Percentiles rank a stretch among this genome's conserved stretches.
These are phyloP conservation scores for Dione vanillae DNA, from an alignment of 2,888 invertebrate genomes.

Conservation along the genomic window DNA sequence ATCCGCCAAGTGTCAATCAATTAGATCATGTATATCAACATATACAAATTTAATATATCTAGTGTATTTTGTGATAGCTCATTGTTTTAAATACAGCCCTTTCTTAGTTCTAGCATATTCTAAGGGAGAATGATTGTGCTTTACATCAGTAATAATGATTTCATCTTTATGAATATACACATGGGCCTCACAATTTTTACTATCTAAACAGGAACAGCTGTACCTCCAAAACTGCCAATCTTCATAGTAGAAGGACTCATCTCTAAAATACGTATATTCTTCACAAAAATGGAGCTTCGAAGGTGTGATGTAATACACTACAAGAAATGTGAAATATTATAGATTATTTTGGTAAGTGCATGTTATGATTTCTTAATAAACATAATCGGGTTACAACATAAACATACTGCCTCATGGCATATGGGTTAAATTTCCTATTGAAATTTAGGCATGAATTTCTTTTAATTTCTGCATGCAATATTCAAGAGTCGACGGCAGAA, in stretches of 20 bases:
- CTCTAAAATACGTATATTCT: slow-evolving; percentile 51
- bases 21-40: neutral
- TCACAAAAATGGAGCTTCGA: slow-evolving; percentile 50
- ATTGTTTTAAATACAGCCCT: slow-evolving; percentile 35
- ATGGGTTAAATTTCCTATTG: too few relatives aligned
- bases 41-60: too few relatives aligned
- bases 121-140: slow-evolving; percentile 53
- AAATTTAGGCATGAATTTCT: too few relatives aligned
- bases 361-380: neutral
- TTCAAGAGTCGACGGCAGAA: too few relatives aligned
- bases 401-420: too few relatives aligned
- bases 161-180: slow-evolving; percentile 49
- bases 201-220: slow-evolving; percentile 49
- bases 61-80: neutral
- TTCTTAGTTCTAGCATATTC: slow-evolving; percentile 45
- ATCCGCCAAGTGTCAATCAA: too few relatives aligned
- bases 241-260: slow-evolving; percentile 38
- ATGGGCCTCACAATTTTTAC: slow-evolving; percentile 52
- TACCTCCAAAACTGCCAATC: slow-evolving; percentile 49
- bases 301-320: slow-evolving; percentile 37
- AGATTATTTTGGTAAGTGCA: neutral
- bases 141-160: slow-evolving; percentile 42
- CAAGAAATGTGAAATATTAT: neutral
- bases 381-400: too few relatives aligned
- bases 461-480: too few relatives aligned